A percentile compares a stretch with the other conserved stretches of the same genome.
Evolutionary conservation across 2,113 vertebrate species (phyloP).

Genomic region (Podiceps cristatus): DNA sequence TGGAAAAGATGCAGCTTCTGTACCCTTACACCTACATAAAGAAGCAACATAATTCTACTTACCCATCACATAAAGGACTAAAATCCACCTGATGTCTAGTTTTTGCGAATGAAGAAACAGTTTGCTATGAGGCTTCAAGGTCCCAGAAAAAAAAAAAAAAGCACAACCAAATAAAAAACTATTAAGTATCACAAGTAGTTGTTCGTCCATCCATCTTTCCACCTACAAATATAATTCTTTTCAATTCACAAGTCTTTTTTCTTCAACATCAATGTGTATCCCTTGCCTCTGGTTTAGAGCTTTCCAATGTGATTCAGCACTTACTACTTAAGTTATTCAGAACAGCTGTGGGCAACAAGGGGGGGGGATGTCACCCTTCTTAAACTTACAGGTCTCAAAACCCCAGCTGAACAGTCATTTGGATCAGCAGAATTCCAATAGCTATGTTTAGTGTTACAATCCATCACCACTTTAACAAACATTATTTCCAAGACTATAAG

Average conservation of each 20-base stretch:
- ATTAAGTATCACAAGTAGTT: rapidly evolving
- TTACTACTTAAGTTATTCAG: background rate
- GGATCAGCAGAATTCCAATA: background rate
- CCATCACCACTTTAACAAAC: background rate
- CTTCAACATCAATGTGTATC: background rate
- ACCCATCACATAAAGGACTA: background rate
- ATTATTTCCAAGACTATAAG: background rate
- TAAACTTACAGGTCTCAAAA: background rate
- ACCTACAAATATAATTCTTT: background rate
- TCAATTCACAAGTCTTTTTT: background rate
- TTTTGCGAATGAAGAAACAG: background rate
- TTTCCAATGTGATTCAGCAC: background rate
- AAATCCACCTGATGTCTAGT: background rate
- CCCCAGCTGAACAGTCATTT: background rate
- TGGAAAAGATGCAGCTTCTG: background rate
- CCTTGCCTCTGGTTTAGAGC: background rate
- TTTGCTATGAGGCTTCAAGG: background rate
- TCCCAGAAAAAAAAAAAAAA: background rate
- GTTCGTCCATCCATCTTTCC: background rate
- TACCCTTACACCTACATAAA: background rate
- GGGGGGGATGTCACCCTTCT: background rate
- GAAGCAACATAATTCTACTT: background rate
- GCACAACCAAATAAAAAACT: no score
- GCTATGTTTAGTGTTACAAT: background rate
- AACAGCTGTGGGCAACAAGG: background rate